These are phyloP conservation scores for Margarornis squamiger DNA, from an alignment of 2,797 vertebrate species.

Conservation along the genomic window DNA sequence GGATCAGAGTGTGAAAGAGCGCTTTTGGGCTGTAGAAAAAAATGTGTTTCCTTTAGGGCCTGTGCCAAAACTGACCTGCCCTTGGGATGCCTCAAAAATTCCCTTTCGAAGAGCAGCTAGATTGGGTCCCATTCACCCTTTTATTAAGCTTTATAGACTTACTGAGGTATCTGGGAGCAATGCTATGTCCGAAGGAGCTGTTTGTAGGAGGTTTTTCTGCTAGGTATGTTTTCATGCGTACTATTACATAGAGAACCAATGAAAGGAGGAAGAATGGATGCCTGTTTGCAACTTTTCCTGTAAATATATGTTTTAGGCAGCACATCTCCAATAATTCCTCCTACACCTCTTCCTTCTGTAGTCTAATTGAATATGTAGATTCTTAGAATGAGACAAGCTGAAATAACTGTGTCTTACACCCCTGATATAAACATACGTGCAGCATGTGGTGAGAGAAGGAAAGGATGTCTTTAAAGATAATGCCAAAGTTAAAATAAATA, in stretches of 20 bases:
- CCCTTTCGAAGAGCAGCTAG: neutral
- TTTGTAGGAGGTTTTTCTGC: neutral
- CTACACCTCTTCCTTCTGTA: neutral
- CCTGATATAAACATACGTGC: neutral
- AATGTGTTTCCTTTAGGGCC: neutral
- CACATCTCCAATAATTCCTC: neutral
- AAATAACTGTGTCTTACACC: neutral
- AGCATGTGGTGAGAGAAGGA: neutral
- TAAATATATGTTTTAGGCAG: neutral
- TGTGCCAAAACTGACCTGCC: neutral
- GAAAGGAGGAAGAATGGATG: neutral
- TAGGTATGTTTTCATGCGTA: neutral
- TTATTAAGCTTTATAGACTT: neutral
- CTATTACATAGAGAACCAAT: neutral
- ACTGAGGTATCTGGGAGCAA: neutral
- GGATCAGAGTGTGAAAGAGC: neutral
- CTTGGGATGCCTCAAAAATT: neutral
- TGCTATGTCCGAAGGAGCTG: neutral
- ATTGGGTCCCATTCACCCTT: neutral
- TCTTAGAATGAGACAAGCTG: neutral
- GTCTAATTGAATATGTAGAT: neutral
- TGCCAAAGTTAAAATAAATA: neutral
- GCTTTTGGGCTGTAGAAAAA: neutral
- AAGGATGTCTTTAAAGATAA: neutral
- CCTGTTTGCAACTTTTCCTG: neutral